Conservation (phyloP, 2,113 vertebrate genomes). For the Oryzias javanicus region DNA sequence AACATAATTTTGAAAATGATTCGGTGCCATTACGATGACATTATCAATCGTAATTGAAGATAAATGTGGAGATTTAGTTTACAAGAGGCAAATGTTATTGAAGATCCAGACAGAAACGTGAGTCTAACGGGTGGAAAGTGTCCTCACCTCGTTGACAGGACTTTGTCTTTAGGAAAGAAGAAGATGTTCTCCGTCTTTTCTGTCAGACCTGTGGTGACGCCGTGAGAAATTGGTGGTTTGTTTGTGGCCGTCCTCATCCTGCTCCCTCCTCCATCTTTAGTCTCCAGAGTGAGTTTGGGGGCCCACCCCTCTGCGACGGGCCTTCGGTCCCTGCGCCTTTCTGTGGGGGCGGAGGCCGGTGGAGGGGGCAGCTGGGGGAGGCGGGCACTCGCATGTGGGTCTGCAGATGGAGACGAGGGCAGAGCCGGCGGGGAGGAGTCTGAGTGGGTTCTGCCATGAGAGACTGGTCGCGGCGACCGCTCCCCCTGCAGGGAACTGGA, state of each 20-base stretch:
- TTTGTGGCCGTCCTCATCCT: slow-evolving; percentile 60
- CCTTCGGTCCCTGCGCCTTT: slow-evolving; percentile 69
- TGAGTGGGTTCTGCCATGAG: slow-evolving; percentile 66
- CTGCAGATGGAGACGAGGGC: slow-evolving; percentile 15
- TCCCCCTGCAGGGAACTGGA: slow-evolving; percentile 57
- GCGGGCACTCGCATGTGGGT: slow-evolving; percentile 43
- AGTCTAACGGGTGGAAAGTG: background rate
- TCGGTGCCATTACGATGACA: no score
- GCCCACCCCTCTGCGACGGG: slow-evolving; percentile 68
- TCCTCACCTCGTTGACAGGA: slow-evolving; percentile 81
- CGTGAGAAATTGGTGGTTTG: slow-evolving; percentile 62
- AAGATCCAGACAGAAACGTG: background rate
- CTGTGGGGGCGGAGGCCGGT: slow-evolving; percentile 55
- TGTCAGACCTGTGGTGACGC: slow-evolving; percentile 54
- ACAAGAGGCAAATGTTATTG: background rate
- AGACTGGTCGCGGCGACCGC: slow-evolving; percentile 19
- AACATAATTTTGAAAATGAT: no score
- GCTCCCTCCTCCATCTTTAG: slow-evolving; percentile 71
- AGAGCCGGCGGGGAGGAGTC: slow-evolving; percentile 44
- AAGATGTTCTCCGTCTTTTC: slow-evolving; percentile 81
- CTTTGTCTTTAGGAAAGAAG: slow-evolving; percentile 86
- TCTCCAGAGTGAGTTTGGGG: slow-evolving; percentile 77
- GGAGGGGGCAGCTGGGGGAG: slow-evolving; percentile 58
- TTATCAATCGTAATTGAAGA: no score
- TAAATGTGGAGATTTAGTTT: no score